phyloP scores from a whole-genome alignment of 1,140 invertebrate species.

The Adoxophyes honmai region DNA sequence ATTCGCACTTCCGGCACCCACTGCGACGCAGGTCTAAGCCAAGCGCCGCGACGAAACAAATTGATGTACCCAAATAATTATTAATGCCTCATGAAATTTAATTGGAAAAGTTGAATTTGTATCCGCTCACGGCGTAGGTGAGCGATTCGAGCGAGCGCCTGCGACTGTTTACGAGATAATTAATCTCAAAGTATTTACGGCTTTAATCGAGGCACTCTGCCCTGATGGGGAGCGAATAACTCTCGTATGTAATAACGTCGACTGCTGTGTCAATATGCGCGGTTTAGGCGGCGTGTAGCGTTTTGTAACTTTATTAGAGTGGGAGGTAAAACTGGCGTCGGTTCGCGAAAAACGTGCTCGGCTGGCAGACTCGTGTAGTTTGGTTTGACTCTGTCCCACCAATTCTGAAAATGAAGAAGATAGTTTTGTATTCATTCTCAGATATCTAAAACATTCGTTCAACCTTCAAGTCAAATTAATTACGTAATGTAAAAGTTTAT shows the following conservation, averaged over 20 bases:
- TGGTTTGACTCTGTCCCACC: too few species aligned
- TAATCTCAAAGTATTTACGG: constrained; percentile 77
- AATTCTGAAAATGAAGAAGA: too few species aligned
- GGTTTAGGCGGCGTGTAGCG: neutral
- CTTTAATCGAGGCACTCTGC: constrained; percentile 71
- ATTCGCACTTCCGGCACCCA: constrained; percentile 12
- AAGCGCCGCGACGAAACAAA: constrained; percentile 72
- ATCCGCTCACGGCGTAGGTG: constrained; percentile 74
- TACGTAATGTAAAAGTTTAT: too few species aligned
- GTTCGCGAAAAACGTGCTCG: too few species aligned
- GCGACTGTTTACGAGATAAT: constrained; percentile 76
- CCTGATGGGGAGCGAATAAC: constrained; percentile 68
- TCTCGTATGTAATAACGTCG: constrained; percentile 63
- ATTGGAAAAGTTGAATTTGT: constrained; percentile 79
- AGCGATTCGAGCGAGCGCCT: constrained; percentile 63
- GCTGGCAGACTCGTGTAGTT: too few species aligned
- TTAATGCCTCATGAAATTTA: constrained; percentile 79
- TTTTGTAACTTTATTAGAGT: too few species aligned
- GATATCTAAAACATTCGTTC: too few species aligned
- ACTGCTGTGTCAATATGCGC: constrained; percentile 29
- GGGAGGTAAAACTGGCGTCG: too few species aligned
- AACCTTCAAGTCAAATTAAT: too few species aligned
- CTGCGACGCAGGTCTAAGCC: constrained; percentile 15
- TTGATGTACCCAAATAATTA: constrained; percentile 79
- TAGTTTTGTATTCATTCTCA: too few species aligned